Evolutionary conservation across 2,113 vertebrate genomes (phyloP), one percentile per base, ranked within the genome.

Genomic region (Apaloderma vittatum): DNA sequence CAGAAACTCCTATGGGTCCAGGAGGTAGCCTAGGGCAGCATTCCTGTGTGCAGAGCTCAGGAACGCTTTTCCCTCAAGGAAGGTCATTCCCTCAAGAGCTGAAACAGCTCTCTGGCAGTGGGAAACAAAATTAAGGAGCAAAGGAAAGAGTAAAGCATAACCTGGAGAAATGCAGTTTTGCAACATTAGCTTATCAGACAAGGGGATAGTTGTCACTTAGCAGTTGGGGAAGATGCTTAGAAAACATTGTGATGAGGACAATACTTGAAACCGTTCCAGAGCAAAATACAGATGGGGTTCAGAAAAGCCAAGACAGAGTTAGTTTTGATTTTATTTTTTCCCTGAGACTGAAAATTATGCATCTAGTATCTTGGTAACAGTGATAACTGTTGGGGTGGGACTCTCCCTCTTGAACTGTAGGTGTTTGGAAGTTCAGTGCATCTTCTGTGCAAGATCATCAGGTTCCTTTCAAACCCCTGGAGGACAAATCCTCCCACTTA

Each of bases 1-100:
- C 84, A 84, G 94, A 72, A 96, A 89, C 72, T 84, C 68, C 21
- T 87, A 5, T 1, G 15, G 67, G 86, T 70, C 62, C 54, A 70
- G 80, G 73, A 93, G 80, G 32, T 70, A 89, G 94, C 95, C 93
- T 94, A 87, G 58, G 90, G 93, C 79, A 0, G 55, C 91, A 92
- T 97, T 96, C 84, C 94, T 97, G 70, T 73, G 87, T 87, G 94
- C 87, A 85, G 87, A 80, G 85, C n/a, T 79, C 45, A 63, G 78
- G 85, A 95, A 92, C 11, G 1, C 54, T 57, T 90, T 77, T 27
- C 37, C 65, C 29, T 40, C 49, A 66, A 5, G 1, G n/a, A 95
- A 96, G 93, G 94, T 94, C 88, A 48, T 95, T 94, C 90, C 51
- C 46, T 80, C 62, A 71, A 54, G 65, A 94, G 51, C 67, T 30